These are phyloP conservation scores for Phortica magna DNA, from an alignment of 2,888 invertebrate genomes.

Conservation along the genomic window DNA sequence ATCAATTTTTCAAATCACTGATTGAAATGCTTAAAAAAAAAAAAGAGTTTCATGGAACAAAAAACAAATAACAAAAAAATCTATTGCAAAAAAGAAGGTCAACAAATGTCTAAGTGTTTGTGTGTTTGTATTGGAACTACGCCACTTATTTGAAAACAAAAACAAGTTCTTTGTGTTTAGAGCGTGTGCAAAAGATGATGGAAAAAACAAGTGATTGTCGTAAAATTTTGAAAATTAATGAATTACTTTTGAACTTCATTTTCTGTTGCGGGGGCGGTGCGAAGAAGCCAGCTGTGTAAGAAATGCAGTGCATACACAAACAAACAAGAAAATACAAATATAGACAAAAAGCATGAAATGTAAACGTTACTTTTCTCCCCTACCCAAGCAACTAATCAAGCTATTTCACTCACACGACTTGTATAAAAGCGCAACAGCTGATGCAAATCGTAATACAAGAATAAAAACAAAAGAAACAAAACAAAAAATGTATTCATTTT, in stretches of 20 bases:
- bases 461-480: slow-evolving; percentile 53
- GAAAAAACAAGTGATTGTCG: background rate
- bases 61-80: slow-evolving; percentile 40
- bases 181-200: background rate
- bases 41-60: background rate
- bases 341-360: background rate
- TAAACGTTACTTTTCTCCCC: background rate
- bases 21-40: background rate
- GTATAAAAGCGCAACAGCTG: slow-evolving; percentile 63
- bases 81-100: slow-evolving; percentile 57
- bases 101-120: slow-evolving; percentile 42
- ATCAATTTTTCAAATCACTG: background rate
- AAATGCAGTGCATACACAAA: slow-evolving; percentile 20
- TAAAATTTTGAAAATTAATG: slow-evolving; percentile 11
- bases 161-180: slow-evolving; percentile 52
- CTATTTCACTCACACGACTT: background rate
- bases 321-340: slow-evolving; percentile 6
- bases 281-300: slow-evolving; percentile 31
- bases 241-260: slow-evolving; percentile 1
- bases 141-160: slow-evolving; percentile 55
- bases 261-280: background rate
- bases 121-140: slow-evolving; percentile 42
- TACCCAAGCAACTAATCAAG: background rate
- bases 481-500: background rate
- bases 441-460: slow-evolving; percentile 46